A percentile compares a stretch with the other conserved stretches of the same genome.
Evolutionary conservation across 2,113 vertebrate genomes (phyloP).

Genomic region (Leptocoma aspasia): DNA sequence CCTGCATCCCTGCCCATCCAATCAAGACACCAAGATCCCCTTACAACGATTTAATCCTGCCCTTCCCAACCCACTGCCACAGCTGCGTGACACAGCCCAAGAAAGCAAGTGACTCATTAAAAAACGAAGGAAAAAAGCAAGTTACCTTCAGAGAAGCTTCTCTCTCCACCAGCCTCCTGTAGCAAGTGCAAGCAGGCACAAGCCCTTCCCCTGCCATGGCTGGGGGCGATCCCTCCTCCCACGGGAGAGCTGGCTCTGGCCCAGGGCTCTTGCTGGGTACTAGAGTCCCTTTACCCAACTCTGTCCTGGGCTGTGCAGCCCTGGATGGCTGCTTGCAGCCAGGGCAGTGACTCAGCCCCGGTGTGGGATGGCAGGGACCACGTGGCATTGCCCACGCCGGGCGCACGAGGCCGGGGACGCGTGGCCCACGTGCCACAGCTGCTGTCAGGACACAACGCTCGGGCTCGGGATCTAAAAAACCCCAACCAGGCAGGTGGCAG

Average conservation of each 20-base stretch:
- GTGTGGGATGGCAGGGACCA: not conserved
- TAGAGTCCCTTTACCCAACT: not conserved
- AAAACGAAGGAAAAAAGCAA: not conserved
- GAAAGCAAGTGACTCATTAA: not conserved
- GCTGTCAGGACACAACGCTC: fast-evolving
- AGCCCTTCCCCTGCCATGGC: not conserved
- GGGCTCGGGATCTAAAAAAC: fast-evolving
- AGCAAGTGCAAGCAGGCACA: not conserved
- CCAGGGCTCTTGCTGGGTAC: not conserved
- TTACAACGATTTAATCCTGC: fast-evolving
- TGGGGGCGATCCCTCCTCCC: not conserved
- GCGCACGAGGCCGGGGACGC: fast-evolving
- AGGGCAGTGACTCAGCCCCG: not conserved
- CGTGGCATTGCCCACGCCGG: not conserved
- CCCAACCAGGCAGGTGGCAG: not conserved
- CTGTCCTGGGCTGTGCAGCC: fast-evolving
- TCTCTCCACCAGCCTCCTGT: not conserved
- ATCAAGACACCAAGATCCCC: not conserved
- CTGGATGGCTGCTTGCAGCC: not conserved
- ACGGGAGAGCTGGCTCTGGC: not conserved
- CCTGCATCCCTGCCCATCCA: not conserved
- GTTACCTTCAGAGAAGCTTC: not conserved
- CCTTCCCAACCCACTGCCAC: not conserved
- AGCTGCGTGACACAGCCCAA: fast-evolving
- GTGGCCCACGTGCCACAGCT: fast-evolving